Evolutionary conservation across 2,888 invertebrate species (phyloP).

Genomic region (Stictocephala bisonia): DNA sequence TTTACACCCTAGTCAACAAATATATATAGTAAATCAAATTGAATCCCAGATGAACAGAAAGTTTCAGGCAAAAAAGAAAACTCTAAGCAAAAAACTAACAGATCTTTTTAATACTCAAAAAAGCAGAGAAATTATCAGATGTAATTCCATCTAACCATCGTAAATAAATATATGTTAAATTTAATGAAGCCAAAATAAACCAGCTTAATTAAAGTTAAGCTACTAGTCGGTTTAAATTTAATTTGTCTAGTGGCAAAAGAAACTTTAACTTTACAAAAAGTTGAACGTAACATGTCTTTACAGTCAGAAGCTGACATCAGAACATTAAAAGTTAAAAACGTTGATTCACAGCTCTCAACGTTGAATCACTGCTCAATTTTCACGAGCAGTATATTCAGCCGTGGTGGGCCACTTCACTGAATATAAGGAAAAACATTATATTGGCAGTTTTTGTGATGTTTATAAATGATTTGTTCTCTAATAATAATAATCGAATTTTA

Average conservation of each 20-base stretch:
- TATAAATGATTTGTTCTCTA: no score
- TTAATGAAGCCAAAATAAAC: background rate
- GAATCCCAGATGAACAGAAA: background rate
- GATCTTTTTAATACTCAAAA: background rate
- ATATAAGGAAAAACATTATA: no score
- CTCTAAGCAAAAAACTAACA: no score
- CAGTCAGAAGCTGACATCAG: background rate
- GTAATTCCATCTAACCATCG: background rate
- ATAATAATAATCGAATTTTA: no score
- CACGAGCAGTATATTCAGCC: no score
- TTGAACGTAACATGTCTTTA: no score
- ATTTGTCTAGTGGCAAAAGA: background rate
- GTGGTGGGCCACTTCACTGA: no score
- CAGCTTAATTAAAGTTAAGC: background rate
- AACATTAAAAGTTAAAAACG: background rate
- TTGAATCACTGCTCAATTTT: no score
- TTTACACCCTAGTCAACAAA: background rate
- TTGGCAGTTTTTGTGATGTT: no score
- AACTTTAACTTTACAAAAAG: background rate
- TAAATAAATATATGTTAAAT: background rate
- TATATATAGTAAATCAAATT: background rate
- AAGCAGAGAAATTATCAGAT: background rate
- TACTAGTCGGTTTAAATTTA: background rate
- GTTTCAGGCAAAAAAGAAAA: background rate
- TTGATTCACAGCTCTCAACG: background rate